Evolutionary conservation across 2,797 vertebrate genomes (phyloP).

Genomic region (Danio aesculapii): DNA sequence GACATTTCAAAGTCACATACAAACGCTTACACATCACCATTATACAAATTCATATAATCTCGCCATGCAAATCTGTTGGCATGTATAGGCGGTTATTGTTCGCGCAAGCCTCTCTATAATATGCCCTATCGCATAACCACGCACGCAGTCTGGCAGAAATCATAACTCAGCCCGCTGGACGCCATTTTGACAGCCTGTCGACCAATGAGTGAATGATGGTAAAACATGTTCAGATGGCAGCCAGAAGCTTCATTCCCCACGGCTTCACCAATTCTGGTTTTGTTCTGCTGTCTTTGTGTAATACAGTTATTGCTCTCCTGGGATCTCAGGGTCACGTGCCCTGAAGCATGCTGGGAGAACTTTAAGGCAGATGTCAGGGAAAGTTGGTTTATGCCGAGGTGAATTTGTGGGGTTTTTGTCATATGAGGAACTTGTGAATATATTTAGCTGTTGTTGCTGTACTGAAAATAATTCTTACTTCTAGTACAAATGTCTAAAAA

Average conservation of each 20-base stretch:
- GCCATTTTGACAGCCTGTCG: slow-evolving; percentile 44
- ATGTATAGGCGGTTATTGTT: slow-evolving; percentile 28
- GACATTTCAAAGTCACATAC: slow-evolving; percentile 36
- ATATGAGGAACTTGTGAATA: not conserved
- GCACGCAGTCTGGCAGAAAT: slow-evolving; percentile 20
- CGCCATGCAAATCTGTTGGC: slow-evolving; percentile 2
- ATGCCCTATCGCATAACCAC: slow-evolving; percentile 34
- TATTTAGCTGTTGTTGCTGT: not conserved
- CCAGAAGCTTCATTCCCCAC: slow-evolving; percentile 22
- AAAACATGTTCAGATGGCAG: slow-evolving; percentile 17
- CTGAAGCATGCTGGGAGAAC: slow-evolving; percentile 1
- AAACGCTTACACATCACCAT: slow-evolving; percentile 34
- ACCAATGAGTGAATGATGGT: slow-evolving; percentile 37
- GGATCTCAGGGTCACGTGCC: slow-evolving; percentile 19
- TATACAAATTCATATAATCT: slow-evolving; percentile 32
- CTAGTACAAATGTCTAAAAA: no score
- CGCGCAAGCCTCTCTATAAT: slow-evolving; percentile 10
- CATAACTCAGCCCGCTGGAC: slow-evolving; percentile 36
- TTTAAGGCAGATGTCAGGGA: slow-evolving; percentile 5
- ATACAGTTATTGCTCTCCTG: slow-evolving; percentile 14
- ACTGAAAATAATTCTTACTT: no score
- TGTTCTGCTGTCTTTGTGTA: slow-evolving; percentile 27
- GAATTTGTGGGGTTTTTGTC: slow-evolving; percentile 11
- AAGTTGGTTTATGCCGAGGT: slow-evolving; percentile 16
- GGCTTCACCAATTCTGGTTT: slow-evolving; percentile 9